These are phyloP conservation scores for Melanogrammus aeglefinus DNA, from an alignment of 2,797 vertebrate species.

Conservation along the genomic window DNA sequence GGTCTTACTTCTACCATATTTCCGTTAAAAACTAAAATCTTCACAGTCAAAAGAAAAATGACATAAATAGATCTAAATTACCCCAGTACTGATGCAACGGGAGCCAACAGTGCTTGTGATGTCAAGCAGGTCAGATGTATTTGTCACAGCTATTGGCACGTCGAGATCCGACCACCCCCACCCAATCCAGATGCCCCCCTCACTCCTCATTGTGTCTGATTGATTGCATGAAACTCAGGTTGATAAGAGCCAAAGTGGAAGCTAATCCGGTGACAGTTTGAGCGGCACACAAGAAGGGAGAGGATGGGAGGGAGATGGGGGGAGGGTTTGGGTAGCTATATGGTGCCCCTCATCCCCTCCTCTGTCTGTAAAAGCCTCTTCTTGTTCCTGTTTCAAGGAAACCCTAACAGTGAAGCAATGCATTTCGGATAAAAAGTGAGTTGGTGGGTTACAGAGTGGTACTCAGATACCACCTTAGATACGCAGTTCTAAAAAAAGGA, in stretches of 20 bases:
- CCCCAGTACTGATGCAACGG: too few relatives aligned
- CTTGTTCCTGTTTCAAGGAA: not conserved
- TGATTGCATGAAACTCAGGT: slow-evolving; percentile 6
- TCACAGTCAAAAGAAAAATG: too few relatives aligned
- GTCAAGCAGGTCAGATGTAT: not conserved
- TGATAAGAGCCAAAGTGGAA: slow-evolving; percentile 23
- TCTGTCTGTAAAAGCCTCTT: not conserved
- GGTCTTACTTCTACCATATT: too few relatives aligned
- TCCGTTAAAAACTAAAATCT: too few relatives aligned
- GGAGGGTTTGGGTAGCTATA: not conserved
- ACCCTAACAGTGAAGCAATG: not conserved
- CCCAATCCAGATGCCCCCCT: not conserved
- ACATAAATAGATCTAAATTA: too few relatives aligned
- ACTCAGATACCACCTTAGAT: too few relatives aligned
- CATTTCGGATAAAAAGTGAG: too few relatives aligned
- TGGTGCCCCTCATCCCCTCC: not conserved
- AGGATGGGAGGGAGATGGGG: not conserved
- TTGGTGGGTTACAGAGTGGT: too few relatives aligned
- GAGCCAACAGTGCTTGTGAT: not conserved
- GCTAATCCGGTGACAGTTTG: slow-evolving; percentile 21
- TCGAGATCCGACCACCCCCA: not conserved
- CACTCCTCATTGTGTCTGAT: slow-evolving; percentile 11
- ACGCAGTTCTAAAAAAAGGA: too few relatives aligned
- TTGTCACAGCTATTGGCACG: not conserved
- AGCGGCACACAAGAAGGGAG: not conserved